phyloP scores from a whole-genome alignment of 2,888 invertebrate genomes.

The Brachylomia viminalis region DNA sequence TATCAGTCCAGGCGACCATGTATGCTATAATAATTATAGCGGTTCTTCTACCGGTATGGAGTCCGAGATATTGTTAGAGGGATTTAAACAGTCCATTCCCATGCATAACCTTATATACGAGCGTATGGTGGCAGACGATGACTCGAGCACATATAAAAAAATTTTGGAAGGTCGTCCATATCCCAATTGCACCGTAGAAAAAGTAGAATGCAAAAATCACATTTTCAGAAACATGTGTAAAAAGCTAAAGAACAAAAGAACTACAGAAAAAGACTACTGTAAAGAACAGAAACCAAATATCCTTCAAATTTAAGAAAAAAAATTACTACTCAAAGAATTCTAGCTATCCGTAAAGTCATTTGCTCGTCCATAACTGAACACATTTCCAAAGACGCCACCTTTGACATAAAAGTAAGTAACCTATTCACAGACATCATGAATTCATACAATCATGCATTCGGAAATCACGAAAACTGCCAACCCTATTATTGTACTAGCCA shows the following conservation, averaged over 20 bases:
- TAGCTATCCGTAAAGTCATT: conserved; percentile 5
- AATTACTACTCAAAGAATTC: conserved; percentile 1
- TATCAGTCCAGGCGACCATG: neutral
- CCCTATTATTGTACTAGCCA: too few relatives aligned
- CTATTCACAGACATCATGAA: too few relatives aligned
- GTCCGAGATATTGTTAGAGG: neutral
- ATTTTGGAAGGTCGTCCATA: neutral
- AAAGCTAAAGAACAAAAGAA: neutral
- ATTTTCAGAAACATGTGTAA: neutral
- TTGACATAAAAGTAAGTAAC: conserved; percentile 2
- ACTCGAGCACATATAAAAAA: neutral
- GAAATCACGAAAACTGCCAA: too few relatives aligned
- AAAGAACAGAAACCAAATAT: too few relatives aligned
- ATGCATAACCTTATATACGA: too few relatives aligned
- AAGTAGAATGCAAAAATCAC: neutral
- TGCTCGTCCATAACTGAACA: conserved; percentile 11
- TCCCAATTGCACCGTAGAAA: neutral
- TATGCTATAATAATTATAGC: conserved; percentile 6
- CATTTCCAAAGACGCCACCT: neutral
- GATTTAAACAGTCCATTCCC: too few relatives aligned
- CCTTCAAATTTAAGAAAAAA: too few relatives aligned
- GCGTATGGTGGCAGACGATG: neutral
- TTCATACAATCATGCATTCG: too few relatives aligned
- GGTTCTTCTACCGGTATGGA: neutral
- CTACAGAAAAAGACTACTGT: conserved; percentile 5